A percentile compares a stretch with the other conserved stretches of the same genome.
These are phyloP conservation scores for mouse (Mus musculus) DNA, from an alignment of 2,113 vertebrate species.

Conservation along the genomic window GRCm39 chr9:101140001-101140500, in stretches of 20 bases:
- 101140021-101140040: neutral
- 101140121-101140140: neutral
- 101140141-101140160: neutral
- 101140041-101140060: neutral
- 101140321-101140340: neutral
- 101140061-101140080: neutral
- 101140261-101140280: neutral
- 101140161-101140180: neutral
- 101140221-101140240: neutral
- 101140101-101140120: neutral
- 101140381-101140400: conserved; percentile 4
- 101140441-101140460: neutral
- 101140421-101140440: conserved; percentile 37
- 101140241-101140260: neutral
- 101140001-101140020: neutral
- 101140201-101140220: neutral
- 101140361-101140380: neutral
- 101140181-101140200: neutral
- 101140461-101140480: too few relatives aligned
- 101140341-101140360: neutral
- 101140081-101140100: neutral
- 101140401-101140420: neutral
- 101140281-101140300: neutral
- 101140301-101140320: neutral
- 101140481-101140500: too few relatives aligned